A percentile compares a stretch with the other conserved stretches of the same genome.
Evolutionary conservation across 2,797 vertebrate genomes (phyloP).

Genomic region (Sebastes wilsoni): DNA sequence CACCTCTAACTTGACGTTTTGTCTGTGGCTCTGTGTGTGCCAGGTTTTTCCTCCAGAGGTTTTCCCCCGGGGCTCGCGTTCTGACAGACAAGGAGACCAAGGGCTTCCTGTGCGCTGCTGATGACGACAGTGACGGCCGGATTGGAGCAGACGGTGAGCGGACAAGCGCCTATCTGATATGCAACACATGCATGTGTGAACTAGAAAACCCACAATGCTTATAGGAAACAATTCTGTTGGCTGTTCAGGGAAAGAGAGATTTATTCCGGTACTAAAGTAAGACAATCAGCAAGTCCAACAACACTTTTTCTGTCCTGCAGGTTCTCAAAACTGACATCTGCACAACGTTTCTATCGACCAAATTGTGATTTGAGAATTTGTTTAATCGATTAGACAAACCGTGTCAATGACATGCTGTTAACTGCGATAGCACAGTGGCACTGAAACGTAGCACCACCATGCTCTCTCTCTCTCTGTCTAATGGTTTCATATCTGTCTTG

Average conservation of each 20-base stretch:
- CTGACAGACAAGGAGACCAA: conserved; percentile 91
- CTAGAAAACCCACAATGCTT: neutral
- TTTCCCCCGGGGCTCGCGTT: conserved; percentile 87
- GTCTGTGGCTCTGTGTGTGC: neutral
- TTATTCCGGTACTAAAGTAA: neutral
- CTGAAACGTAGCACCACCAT: neutral
- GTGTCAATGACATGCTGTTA: neutral
- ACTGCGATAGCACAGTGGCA: neutral
- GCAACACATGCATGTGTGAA: neutral
- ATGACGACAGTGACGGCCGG: conserved; percentile 92
- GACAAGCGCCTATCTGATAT: neutral
- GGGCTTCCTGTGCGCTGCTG: conserved; percentile 87
- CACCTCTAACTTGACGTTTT: neutral
- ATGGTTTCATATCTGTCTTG: neutral
- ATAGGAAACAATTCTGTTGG: neutral
- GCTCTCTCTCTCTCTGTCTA: neutral
- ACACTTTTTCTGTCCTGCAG: neutral
- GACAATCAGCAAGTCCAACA: neutral
- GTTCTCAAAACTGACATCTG: neutral
- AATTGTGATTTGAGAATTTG: neutral
- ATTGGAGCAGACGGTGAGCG: conserved; percentile 90
- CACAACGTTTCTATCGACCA: neutral
- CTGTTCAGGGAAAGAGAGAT: neutral
- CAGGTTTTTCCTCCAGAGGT: conserved; percentile 97
- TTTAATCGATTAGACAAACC: neutral